These are phyloP conservation scores for Bolinopsis microptera DNA, from an alignment of 37 sponge, comb jelly and placozoan species.

Conservation along the genomic window DNA sequence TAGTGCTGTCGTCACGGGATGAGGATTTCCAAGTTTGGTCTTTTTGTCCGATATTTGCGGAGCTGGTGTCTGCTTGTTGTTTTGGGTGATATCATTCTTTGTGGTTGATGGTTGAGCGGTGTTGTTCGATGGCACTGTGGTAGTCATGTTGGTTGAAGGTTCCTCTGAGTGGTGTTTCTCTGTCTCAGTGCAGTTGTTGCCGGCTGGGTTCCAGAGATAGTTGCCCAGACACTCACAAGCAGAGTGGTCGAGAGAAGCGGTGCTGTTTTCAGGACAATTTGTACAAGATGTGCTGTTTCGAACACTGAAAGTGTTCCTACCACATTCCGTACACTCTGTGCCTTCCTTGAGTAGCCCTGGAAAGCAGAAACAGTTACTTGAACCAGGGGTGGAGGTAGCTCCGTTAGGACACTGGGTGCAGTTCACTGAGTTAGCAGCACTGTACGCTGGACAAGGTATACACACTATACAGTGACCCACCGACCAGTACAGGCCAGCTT, in stretches of 20 bases:
- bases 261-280: neutral
- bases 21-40: neutral
- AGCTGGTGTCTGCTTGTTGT: too few relatives aligned
- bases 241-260: neutral
- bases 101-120: too few relatives aligned
- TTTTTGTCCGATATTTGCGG: neutral
- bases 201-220: neutral
- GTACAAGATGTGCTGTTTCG: neutral
- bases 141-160: too few relatives aligned
- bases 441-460: neutral
- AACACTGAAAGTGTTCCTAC: neutral
- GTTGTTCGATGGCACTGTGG: too few relatives aligned
- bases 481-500: neutral
- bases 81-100: too few relatives aligned
- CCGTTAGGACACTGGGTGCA: neutral
- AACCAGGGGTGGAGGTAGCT: neutral
- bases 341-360: neutral
- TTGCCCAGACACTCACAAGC: neutral
- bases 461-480: neutral
- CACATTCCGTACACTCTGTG: neutral
- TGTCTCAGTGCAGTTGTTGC: neutral
- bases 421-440: neutral
- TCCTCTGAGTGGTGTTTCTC: too few relatives aligned
- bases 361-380: too few relatives aligned
- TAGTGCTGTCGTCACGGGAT: neutral